Base-by-base conservation (phyloP, 2,113 vertebrate genomes). In the Erpornis zantholeuca region DNA sequence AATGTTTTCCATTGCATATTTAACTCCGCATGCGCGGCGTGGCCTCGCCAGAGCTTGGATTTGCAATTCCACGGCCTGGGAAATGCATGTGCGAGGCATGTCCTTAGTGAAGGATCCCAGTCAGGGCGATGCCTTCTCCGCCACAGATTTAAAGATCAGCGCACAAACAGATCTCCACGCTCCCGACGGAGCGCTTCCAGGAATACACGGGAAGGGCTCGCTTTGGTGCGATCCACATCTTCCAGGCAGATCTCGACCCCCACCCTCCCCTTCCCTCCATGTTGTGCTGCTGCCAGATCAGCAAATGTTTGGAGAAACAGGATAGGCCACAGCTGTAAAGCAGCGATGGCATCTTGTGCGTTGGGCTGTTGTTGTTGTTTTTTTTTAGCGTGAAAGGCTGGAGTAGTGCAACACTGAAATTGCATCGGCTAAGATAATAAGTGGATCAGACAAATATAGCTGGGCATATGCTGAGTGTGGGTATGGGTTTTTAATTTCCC, bases 321-420 rank as follows among this genome's bases (percentile, higher is more conserved):
- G 94, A 96, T 90, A 93, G 84, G 78, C 66, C 75, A n/a, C 96
- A 97, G 94, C 94, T 96, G 87, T 94, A 95, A 92, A 33, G 20
- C 59, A 88, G 69, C 0, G 0, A 90, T 79, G 69, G 86, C 82
- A 90, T 94, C 80, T 86, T 81, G 64, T 63, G 50, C 2, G 0
- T 61, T 82, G 78, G 75, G 44, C 80, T 82, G 38, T 18, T 79
- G 77, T 33, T 44, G 47, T 40, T 83, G 90, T 85, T 38, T 38
- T 38, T 38, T 80, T 94, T 63, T 71, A 88, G 79, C 4, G 12
- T 66, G 82, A 54, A 88, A 86, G 82, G 36, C 71, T 69, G 87
- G 59, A 93, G 90, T 77, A 92, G 77, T 36, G 52, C 85, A 95
- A 82, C 75, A 50, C 7, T 69, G 83, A 40, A 83, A 77, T 66